Conservation (phyloP, 2,113 vertebrate genomes). For the Rhinoptilus africanus region DNA sequence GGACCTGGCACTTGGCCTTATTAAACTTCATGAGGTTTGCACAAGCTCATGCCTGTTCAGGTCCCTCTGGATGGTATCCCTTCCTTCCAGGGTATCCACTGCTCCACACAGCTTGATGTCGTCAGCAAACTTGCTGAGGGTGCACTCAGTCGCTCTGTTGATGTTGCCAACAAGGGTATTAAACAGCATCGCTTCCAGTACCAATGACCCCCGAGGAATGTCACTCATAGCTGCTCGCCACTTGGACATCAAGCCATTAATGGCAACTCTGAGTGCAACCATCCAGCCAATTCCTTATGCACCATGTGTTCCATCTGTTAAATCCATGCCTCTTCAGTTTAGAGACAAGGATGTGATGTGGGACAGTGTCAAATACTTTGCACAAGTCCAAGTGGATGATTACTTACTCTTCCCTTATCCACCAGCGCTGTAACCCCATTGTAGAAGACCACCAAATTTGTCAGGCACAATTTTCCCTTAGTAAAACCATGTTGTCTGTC, state of each 20-base stretch:
- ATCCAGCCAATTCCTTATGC: background rate
- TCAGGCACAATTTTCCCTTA: background rate
- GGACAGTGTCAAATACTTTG: background rate
- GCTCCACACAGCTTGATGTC: background rate
- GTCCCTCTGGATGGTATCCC: background rate
- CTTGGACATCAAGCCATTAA: background rate
- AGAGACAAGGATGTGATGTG: background rate
- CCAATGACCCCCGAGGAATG: background rate
- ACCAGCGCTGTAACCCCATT: background rate
- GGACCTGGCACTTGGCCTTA: background rate
- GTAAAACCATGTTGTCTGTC: background rate
- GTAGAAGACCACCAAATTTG: background rate
- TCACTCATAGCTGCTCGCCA: background rate
- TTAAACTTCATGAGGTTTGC: background rate
- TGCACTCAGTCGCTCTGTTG: background rate
- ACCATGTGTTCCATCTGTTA: background rate
- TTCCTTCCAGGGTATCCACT: fast-evolving
- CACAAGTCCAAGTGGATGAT: background rate
- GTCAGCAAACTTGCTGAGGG: background rate
- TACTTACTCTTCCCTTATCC: background rate
- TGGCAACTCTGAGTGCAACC: background rate
- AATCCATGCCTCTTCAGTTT: background rate
- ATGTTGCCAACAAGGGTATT: background rate
- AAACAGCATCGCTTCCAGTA: background rate
- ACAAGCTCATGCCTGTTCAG: background rate